Percentiles rank a stretch among this genome's conserved stretches.
Evolutionary conservation across 2,113 vertebrate species (phyloP).

Genomic region (Etia nguti): DNA sequence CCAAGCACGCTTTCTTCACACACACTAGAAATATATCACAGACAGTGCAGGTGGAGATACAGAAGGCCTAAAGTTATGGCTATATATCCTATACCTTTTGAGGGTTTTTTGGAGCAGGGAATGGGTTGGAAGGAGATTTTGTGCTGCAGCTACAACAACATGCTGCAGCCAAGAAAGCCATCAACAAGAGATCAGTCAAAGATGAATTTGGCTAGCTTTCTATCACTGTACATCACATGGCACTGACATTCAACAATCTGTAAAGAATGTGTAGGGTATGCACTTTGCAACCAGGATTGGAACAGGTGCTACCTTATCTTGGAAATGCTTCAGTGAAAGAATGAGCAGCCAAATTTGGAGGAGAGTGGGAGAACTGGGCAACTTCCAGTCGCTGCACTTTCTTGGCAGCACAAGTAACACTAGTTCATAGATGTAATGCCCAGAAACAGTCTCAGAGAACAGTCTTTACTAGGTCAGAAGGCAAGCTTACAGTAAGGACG

Average conservation of each 20-base stretch:
- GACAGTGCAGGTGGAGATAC: background rate
- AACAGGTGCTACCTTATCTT: background rate
- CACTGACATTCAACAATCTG: background rate
- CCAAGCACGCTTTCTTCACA: background rate
- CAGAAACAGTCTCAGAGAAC: background rate
- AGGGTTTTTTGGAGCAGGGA: background rate
- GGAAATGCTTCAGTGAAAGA: slow-evolving; percentile 7
- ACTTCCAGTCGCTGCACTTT: background rate
- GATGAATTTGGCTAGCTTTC: background rate
- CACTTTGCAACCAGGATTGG: background rate
- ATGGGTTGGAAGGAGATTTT: background rate
- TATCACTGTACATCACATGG: background rate
- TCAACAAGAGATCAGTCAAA: background rate
- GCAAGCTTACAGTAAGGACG: background rate
- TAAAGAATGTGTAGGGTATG: background rate
- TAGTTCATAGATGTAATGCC: background rate
- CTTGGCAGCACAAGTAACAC: background rate
- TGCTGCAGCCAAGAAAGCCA: background rate
- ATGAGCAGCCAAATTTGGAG: background rate
- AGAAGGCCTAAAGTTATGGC: background rate
- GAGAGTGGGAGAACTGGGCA: slow-evolving; percentile 1
- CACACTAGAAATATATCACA: background rate
- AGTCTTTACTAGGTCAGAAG: background rate
- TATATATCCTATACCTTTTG: background rate
- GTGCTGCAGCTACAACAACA: background rate